Conservation (phyloP, 2,797 vertebrate species). For the Coregonus suidteri region DNA sequence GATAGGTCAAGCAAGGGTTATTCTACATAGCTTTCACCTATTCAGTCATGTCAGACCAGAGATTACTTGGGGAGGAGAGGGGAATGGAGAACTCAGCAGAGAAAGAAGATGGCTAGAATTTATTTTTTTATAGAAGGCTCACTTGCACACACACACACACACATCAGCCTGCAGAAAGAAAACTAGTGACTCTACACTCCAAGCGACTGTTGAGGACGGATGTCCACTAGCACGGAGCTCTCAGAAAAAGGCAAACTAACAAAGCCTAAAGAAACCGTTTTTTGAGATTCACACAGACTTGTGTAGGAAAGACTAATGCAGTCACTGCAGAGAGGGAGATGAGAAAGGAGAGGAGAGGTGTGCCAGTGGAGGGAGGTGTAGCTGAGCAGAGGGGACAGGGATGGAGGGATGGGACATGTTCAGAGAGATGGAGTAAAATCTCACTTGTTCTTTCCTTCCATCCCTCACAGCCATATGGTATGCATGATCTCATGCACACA, state of each 20-base stretch:
- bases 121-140: not conserved
- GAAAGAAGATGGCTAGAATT: too few species aligned
- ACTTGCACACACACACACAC: slow-evolving; percentile 18
- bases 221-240: slow-evolving; percentile 25
- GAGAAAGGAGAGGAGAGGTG: not conserved
- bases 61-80: not conserved
- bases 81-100: not conserved
- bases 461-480: slow-evolving; percentile 12
- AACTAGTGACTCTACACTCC: slow-evolving; percentile 10
- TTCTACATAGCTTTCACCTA: not conserved
- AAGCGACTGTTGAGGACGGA: slow-evolving; percentile 56
- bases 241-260: slow-evolving; percentile 3
- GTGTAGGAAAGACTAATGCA: not conserved
- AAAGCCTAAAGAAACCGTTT: not conserved
- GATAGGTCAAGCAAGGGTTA: not conserved
- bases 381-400: not conserved
- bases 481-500: slow-evolving; percentile 34
- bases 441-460: not conserved
- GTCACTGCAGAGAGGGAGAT: not conserved
- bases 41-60: slow-evolving; percentile 1
- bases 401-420: not conserved
- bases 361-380: not conserved
- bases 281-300: not conserved
- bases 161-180: slow-evolving; percentile 15
- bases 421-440: not conserved